These are phyloP conservation scores for Oligia latruncula DNA, from an alignment of 2,888 invertebrate genomes.

Conservation along the genomic window DNA sequence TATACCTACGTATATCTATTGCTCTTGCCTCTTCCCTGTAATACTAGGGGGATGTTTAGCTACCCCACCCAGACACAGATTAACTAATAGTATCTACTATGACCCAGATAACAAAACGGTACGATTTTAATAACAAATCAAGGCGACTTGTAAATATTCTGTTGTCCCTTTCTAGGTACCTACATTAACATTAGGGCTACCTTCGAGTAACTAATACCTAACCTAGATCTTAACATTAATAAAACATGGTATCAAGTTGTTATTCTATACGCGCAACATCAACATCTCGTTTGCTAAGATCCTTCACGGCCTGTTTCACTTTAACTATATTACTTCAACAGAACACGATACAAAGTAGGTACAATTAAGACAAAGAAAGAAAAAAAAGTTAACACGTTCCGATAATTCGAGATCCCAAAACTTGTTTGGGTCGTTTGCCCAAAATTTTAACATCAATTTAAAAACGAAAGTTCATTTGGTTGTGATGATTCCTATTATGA, in stretches of 20 bases:
- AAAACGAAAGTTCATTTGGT: conserved; percentile 6
- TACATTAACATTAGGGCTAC: not conserved
- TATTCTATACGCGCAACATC: conserved; percentile 40
- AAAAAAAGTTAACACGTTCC: not conserved
- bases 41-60: too few relatives aligned
- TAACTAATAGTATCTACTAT: too few relatives aligned
- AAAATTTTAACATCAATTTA: not conserved
- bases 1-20: not conserved
- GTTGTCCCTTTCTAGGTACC: conserved; percentile 21
- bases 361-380: not conserved
- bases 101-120: not conserved
- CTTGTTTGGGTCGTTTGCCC: conserved; percentile 7
- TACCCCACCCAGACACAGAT: too few relatives aligned
- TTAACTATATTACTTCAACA: not conserved
- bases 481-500: not conserved
- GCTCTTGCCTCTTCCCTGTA: not conserved
- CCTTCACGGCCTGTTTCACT: conserved; percentile 57
- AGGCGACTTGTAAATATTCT: not conserved
- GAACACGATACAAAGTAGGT: conserved; percentile 3
- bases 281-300: conserved; percentile 41
- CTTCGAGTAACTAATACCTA: conserved; percentile 12
- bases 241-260: conserved; percentile 37
- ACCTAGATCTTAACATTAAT: conserved; percentile 38
- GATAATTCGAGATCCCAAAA: not conserved
- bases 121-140: not conserved